Conservation (phyloP, 2,797 vertebrate species). For the Enteromius anoplus region DNA sequence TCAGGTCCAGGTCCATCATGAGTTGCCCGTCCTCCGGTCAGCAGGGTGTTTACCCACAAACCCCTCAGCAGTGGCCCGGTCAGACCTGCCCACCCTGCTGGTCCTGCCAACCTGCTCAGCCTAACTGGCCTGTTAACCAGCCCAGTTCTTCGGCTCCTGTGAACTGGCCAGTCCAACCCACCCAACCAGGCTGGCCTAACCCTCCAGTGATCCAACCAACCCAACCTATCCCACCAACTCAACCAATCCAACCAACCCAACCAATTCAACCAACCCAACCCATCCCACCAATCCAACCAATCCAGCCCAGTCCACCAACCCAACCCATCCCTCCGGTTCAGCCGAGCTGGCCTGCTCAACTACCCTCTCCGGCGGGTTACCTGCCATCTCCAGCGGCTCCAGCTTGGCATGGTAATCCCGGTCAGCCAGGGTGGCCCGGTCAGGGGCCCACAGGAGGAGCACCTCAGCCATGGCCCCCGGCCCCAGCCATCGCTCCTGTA, state of each 20-base stretch:
- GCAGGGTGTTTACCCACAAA: constrained; percentile 72
- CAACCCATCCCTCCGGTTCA: constrained; percentile 25
- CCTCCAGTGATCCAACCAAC: constrained; percentile 38
- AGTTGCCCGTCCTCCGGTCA: constrained; percentile 74
- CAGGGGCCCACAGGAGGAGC: constrained; percentile 66
- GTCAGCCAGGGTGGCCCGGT: constrained; percentile 79
- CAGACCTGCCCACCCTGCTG: constrained; percentile 71
- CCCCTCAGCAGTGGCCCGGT: constrained; percentile 43
- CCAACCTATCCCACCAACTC: constrained; percentile 47
- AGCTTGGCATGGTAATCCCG: constrained; percentile 75
- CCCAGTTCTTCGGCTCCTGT: neutral
- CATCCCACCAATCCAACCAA: constrained; percentile 29
- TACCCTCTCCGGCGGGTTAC: constrained; percentile 38
- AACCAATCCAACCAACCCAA: constrained; percentile 22
- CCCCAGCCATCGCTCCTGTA: constrained; percentile 73
- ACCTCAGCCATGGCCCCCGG: constrained; percentile 69
- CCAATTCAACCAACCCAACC: constrained; percentile 9
- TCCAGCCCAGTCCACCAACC: constrained; percentile 22
- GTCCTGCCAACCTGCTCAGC: constrained; percentile 71
- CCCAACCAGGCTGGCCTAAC: constrained; percentile 44
- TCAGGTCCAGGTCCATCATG: constrained; percentile 64
- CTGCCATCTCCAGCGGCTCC: constrained; percentile 52
- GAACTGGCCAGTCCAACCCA: constrained; percentile 28
- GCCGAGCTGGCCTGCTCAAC: constrained; percentile 45
- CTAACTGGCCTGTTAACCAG: constrained; percentile 47